phyloP scores from a whole-genome alignment of 2,113 vertebrate species.

The Eudorcas thomsonii region DNA sequence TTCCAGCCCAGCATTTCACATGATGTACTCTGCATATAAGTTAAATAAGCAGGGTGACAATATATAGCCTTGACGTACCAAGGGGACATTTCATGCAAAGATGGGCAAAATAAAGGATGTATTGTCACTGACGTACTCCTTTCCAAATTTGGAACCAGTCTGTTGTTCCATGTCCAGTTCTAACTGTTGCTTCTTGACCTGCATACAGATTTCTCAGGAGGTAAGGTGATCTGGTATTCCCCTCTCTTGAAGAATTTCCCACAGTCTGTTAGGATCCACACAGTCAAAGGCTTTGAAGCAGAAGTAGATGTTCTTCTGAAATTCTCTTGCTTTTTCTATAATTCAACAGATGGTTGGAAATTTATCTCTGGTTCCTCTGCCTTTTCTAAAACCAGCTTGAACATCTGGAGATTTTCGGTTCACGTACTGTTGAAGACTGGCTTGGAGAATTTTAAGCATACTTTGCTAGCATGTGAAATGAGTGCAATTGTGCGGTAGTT shows the following conservation, averaged over 20 bases:
- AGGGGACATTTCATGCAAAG: no score
- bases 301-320: neutral
- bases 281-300: neutral
- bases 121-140: neutral
- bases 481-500: neutral
- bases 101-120: no score
- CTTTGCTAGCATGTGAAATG: neutral
- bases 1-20: neutral
- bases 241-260: neutral
- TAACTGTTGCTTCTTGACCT: neutral
- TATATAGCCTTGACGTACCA: neutral
- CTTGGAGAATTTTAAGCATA: neutral
- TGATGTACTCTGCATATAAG: neutral
- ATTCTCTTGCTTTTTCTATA: neutral
- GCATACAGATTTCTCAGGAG: neutral
- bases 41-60: neutral
- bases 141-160: neutral
- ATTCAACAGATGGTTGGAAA: neutral
- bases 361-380: neutral
- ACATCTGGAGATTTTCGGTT: neutral
- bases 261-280: neutral
- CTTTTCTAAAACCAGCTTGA: neutral
- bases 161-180: neutral
- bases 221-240: neutral
- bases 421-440: neutral